Evolutionary conservation across 2,113 vertebrate species (phyloP), one percentile per base, ranked within the genome.

Genomic region (Microtus oregoni): DNA sequence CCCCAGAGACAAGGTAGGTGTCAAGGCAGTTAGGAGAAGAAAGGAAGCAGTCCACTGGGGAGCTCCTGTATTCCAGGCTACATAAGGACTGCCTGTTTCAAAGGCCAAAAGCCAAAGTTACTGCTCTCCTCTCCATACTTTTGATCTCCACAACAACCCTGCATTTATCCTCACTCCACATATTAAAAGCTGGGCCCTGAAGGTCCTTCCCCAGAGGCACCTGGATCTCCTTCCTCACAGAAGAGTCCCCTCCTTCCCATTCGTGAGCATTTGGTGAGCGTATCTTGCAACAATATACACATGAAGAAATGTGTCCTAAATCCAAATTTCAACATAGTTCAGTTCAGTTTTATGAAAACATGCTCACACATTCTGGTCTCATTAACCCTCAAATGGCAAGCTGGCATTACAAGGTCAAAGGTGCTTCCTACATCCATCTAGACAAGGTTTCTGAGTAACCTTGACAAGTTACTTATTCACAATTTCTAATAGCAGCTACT

Each of bases 371-470:
- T 38, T 75, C 87, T 79, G 44, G 89, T 61, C 22, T 93, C 47
- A 65, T 47, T 78, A 86, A 87, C 24, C 41, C 92, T 91, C 55
- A 61, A 26, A 22, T 77, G 82, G 88, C 79, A 92, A 94, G 75
- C 81, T 61, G 35, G 78, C 55, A 90, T 24, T 78, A 87, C 67
- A 94, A 63, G 79, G 73, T 58, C 81, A 91, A 81, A 55, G 26
- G 63, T 0, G 26, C 20, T 65, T 77, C 73, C 92, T 93, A 47
- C 55, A 79, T 85, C 50, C 52, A 65, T 8, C 55, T 22, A 30
- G 32, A 85, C 30, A 50, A 86, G 67, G 92, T 82, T 95, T 96
- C 67, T 90, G 65, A 86, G n/a, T 35, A 78, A 90, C 65, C 14
- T 65, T 41, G 35, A 79, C 52, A 41, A 73, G 61, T 41, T 68